phyloP scores from a whole-genome alignment of 2,797 vertebrate species.

The Alosa sapidissima region DNA sequence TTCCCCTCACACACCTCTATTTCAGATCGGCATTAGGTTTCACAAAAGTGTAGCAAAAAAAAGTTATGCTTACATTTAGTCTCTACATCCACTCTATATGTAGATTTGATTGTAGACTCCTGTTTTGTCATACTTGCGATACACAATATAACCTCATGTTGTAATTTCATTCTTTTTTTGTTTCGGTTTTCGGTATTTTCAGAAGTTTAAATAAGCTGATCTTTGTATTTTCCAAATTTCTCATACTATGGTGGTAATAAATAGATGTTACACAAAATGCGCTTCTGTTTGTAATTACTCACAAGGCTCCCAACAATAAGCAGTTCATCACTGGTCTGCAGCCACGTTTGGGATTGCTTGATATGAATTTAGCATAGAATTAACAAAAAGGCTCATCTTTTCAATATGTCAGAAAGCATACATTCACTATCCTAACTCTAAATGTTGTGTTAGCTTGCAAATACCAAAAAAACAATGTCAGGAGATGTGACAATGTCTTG shows the following conservation, averaged over 20 bases:
- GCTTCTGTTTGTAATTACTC: not conserved
- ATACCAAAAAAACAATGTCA: no score
- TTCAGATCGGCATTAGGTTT: slow-evolving; percentile 54
- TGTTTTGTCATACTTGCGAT: slow-evolving; percentile 71
- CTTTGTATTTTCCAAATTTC: slow-evolving; percentile 85
- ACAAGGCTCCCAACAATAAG: not conserved
- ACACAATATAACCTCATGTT: slow-evolving; percentile 75
- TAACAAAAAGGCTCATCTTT: not conserved
- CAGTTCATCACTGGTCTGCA: not conserved
- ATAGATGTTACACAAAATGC: slow-evolving; percentile 75
- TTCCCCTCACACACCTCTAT: slow-evolving; percentile 6
- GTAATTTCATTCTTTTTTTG: slow-evolving; percentile 63
- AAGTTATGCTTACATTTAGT: slow-evolving; percentile 61
- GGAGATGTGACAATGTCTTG: no score
- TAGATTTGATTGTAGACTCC: slow-evolving; percentile 47
- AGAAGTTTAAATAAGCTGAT: slow-evolving; percentile 78
- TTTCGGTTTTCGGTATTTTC: slow-evolving; percentile 78
- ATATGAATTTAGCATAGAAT: not conserved
- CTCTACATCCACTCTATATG: slow-evolving; percentile 54
- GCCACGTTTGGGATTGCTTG: not conserved
- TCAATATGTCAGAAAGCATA: not conserved
- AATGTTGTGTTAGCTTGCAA: no score
- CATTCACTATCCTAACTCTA: no score
- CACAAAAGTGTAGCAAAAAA: slow-evolving; percentile 53
- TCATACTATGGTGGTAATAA: slow-evolving; percentile 84